Conservation (phyloP, 2,888 invertebrate species). For the Parthenolecanium corni region DNA sequence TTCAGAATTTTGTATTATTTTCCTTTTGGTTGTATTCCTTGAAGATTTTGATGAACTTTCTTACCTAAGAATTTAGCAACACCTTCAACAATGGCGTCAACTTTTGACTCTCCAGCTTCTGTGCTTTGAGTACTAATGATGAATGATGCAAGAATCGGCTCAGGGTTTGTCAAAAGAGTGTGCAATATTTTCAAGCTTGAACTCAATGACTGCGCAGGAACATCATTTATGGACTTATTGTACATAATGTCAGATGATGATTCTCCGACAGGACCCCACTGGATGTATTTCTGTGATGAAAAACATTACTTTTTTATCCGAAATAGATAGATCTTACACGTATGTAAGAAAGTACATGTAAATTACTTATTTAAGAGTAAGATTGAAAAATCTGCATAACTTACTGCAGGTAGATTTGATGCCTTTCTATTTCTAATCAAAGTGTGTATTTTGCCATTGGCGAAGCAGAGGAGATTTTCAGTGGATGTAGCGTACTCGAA, state of each 20-base stretch:
- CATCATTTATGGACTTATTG: background rate
- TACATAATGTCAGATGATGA: background rate
- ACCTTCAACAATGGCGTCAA: slow-evolving; percentile 20
- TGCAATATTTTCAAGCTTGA: slow-evolving; percentile 12
- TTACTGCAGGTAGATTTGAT: background rate
- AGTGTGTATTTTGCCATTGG: slow-evolving; percentile 11
- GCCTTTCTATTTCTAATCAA: slow-evolving; percentile 2
- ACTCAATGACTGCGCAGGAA: slow-evolving; percentile 2
- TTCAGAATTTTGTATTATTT: background rate
- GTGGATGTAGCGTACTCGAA: slow-evolving; percentile 46
- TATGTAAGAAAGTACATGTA: no score
- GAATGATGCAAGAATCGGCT: slow-evolving; percentile 6
- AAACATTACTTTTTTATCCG: no score
- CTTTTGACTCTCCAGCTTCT: slow-evolving; percentile 8
- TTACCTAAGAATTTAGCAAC: slow-evolving; percentile 26
- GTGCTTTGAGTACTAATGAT: background rate
- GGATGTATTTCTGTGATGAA: slow-evolving; percentile 6
- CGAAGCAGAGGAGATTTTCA: background rate
- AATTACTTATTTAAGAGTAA: no score
- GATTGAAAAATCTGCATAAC: no score
- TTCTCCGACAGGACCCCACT: slow-evolving; percentile 23
- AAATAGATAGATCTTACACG: no score
- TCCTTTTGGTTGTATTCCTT: background rate
- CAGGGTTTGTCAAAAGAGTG: background rate
- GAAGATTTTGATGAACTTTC: background rate